Percentiles rank a stretch among this genome's conserved stretches.
These are phyloP conservation scores for Pteronura brasiliensis DNA, from an alignment of 2,113 vertebrate genomes.

Conservation along the genomic window DNA sequence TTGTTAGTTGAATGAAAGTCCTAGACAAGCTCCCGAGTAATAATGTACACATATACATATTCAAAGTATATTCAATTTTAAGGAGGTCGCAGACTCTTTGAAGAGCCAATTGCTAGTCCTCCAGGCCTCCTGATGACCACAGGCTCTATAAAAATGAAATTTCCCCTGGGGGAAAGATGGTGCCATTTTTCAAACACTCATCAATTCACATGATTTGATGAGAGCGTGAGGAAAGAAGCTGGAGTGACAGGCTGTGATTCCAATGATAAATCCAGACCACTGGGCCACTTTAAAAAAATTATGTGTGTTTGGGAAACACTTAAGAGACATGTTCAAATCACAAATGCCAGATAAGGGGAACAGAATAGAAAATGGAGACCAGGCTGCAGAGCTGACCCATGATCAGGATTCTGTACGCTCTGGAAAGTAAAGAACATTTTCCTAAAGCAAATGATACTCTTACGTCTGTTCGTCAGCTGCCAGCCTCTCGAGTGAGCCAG, in stretches of 20 bases:
- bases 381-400: accelerated
- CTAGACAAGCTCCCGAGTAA: neutral
- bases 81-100: neutral
- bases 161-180: neutral
- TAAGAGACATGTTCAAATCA: neutral
- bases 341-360: neutral
- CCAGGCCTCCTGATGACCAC: neutral
- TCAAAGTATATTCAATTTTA: neutral
- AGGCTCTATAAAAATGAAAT: neutral
- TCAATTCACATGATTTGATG: neutral
- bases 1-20: neutral
- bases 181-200: neutral
- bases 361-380: neutral
- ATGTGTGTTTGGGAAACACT: neutral
- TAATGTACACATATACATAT: neutral
- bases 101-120: accelerated
- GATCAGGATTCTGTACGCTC: neutral
- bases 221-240: neutral
- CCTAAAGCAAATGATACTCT: too few species aligned
- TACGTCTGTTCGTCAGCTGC: neutral
- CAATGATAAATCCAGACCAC: neutral
- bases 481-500: neutral
- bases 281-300: neutral
- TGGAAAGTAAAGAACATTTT: neutral
- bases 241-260: neutral